These are phyloP conservation scores for Drosophila ficusphila DNA, from an alignment of 1,140 invertebrate genomes.

Conservation along the genomic window DNA sequence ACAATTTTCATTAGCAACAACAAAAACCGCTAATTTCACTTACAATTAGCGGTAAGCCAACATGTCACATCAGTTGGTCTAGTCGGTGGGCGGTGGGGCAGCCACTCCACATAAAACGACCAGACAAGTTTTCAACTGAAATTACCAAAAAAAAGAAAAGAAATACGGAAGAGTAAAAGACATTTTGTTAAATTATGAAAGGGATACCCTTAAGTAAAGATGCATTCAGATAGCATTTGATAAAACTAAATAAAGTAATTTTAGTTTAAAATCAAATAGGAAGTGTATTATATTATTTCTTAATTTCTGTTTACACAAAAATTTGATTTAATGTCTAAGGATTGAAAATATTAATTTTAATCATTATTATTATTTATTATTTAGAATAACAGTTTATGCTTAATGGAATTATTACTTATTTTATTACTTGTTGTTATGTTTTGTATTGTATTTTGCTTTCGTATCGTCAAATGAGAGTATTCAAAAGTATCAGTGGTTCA, in stretches of 20 bases:
- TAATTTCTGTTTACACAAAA: too few species aligned
- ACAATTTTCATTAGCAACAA: slow-evolving; percentile 77
- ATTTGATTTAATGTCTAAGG: too few species aligned
- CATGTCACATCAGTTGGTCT: slow-evolving; percentile 58
- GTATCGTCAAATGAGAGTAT: slow-evolving; percentile 12
- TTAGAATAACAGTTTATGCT: too few species aligned
- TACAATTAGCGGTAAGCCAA: slow-evolving; percentile 75
- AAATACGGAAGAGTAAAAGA: background rate
- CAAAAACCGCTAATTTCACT: slow-evolving; percentile 78
- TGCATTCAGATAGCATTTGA: background rate
- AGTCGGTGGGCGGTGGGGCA: background rate
- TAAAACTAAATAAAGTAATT: too few species aligned
- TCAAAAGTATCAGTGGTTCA: background rate
- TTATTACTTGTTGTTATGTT: background rate
- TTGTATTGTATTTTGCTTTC: background rate
- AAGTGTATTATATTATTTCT: background rate
- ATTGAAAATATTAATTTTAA: too few species aligned
- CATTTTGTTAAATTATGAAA: slow-evolving; percentile 1
- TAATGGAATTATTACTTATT: background rate
- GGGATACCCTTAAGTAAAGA: background rate
- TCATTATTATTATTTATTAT: too few species aligned
- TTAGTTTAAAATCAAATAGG: too few species aligned
- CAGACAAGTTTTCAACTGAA: slow-evolving; percentile 57
- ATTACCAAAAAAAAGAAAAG: slow-evolving; percentile 8
- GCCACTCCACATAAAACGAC: background rate